Percentiles rank a stretch among this genome's conserved stretches.
Evolutionary conservation across 2,888 invertebrate species (phyloP).

Genomic region (Steromphala cineraria): DNA sequence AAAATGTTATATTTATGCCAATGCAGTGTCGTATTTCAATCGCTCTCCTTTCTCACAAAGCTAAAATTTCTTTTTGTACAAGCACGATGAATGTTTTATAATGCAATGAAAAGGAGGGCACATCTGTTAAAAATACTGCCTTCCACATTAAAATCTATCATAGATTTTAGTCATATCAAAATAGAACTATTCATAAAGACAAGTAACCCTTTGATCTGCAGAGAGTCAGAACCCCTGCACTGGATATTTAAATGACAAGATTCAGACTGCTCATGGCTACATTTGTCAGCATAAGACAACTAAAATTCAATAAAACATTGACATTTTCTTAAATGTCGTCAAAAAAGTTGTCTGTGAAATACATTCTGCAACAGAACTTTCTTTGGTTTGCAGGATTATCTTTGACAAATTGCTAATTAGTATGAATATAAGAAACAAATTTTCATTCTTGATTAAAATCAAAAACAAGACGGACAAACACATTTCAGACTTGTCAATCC

Average conservation of each 20-base stretch:
- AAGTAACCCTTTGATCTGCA: too few relatives aligned
- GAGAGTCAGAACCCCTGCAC: too few relatives aligned
- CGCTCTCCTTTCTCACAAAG: slow-evolving; percentile 5
- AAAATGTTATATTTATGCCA: neutral
- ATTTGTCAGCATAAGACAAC: too few relatives aligned
- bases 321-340: too few relatives aligned
- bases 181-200: neutral
- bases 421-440: too few relatives aligned
- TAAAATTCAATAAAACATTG: too few relatives aligned
- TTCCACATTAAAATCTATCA: slow-evolving; percentile 8
- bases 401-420: slow-evolving; percentile 10
- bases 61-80: neutral
- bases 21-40: neutral
- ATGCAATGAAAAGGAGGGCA: neutral
- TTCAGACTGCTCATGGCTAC: too few relatives aligned
- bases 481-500: too few relatives aligned
- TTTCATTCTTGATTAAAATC: too few relatives aligned
- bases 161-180: neutral
- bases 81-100: neutral
- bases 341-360: too few relatives aligned
- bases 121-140: slow-evolving; percentile 16
- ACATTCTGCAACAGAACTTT: neutral
- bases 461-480: too few relatives aligned
- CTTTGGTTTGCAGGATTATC: neutral
- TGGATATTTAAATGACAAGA: too few relatives aligned